Evolutionary conservation across 2,113 vertebrate species (phyloP), one percentile per base, ranked within the genome.

Genomic region (Rhinogobius similis): DNA sequence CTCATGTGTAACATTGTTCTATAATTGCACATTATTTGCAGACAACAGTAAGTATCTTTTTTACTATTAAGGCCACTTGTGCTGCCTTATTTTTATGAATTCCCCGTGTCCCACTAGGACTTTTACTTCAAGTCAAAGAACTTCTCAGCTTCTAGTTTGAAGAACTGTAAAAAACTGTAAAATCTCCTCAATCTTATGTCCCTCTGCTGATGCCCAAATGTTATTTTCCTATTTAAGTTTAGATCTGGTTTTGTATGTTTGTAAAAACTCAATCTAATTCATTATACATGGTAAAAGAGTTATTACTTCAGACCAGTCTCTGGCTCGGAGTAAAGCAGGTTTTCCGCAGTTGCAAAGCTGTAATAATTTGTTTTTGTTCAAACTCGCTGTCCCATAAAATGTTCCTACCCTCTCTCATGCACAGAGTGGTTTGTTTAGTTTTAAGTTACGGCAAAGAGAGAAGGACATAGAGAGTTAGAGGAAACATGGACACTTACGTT

Each of bases 401-500:
- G 24, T 27, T 66, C 27, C 62, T 68, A 23, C 23, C 48, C 44
- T 68, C 39, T 67, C 16, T 67, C 44, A 23, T 48, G 63, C 52
- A 67, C 26, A 13, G 9, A 43, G 44, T 62, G 55, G 61, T 72
- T 48, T 70, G 13, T 76, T 64, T 48, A 43, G 56, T 69, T 55
- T 65, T 58, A 4, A 11, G 11, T 78, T 46, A 65, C 65, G 27
- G 44, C 48, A 68, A 38, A 81, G 27, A 66, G 53, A 46, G 58
- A 36, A 20, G n/a, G n/a, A n/a, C n/a, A n/a, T n/a, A n/a, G 20
- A 8, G 43, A 81, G 39, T 64, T 48, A 46, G 58, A n/a, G 50
- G 46, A 72, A 67, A 64, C 70, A 50, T 14, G 65, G 56, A 20
- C 36, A 92, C 94, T 93, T 81, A 95, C 94, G 3, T 86, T 64